Evolutionary conservation across 2,113 vertebrate genomes (phyloP).

Genomic region (Petrocephalus microphthalmus): DNA sequence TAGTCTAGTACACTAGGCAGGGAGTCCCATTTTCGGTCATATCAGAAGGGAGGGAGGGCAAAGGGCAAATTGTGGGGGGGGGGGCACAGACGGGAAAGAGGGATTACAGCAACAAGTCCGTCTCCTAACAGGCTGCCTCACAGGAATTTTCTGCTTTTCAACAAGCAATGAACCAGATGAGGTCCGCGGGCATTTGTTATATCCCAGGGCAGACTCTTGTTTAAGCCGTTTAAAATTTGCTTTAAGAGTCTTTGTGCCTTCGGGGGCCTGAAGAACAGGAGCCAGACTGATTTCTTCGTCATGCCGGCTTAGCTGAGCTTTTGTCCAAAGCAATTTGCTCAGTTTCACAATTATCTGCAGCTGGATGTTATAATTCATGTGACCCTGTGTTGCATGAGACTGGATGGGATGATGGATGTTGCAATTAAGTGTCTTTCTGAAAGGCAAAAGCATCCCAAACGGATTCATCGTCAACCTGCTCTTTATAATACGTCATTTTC

Average conservation of each 20-base stretch:
- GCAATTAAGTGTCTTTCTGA: neutral
- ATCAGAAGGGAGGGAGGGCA: conserved; percentile 7
- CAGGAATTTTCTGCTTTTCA: neutral
- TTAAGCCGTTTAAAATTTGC: neutral
- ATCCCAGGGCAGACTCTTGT: neutral
- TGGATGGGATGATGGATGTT: neutral
- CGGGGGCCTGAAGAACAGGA: neutral
- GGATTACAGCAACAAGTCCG: neutral
- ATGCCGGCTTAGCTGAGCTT: neutral
- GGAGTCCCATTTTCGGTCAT: conserved; percentile 18
- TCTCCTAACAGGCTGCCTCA: neutral
- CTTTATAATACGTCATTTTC: neutral
- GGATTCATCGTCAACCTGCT: neutral
- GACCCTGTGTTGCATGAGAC: neutral
- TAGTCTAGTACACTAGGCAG: neutral
- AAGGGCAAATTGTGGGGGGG: neutral
- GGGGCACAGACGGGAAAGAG: neutral
- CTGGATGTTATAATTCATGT: neutral
- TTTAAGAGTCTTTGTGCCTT: neutral
- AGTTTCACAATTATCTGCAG: neutral
- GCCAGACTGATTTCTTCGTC: neutral
- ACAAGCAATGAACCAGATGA: neutral
- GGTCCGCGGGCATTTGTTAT: neutral
- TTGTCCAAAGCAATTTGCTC: neutral
- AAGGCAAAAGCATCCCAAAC: neutral